phyloP scores from a whole-genome alignment of 2,113 vertebrate genomes.

The Zosterops lateralis region DNA sequence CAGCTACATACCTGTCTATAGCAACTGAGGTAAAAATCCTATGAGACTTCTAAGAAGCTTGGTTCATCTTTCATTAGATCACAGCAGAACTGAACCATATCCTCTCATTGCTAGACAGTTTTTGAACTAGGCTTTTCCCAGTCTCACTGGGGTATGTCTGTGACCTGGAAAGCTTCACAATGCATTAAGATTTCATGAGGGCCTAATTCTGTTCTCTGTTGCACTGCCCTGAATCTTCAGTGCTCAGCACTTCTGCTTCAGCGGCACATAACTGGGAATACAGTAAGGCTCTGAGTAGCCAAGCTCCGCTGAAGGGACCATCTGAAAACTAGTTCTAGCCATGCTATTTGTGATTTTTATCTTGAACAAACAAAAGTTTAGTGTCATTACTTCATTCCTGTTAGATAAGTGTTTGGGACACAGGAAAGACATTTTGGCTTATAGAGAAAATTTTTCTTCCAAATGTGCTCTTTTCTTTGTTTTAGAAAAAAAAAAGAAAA shows the following conservation, averaged over 20 bases:
- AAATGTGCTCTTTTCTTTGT: neutral
- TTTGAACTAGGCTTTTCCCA: constrained; percentile 46
- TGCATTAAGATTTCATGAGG: constrained; percentile 57
- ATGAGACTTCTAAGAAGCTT: constrained; percentile 27
- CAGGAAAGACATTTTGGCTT: constrained; percentile 1
- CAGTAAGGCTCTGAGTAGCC: neutral
- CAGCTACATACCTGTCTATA: neutral
- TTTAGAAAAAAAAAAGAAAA: neutral
- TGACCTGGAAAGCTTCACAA: constrained; percentile 41
- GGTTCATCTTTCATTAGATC: constrained; percentile 37
- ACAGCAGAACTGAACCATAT: constrained; percentile 53
- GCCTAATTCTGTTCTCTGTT: constrained; percentile 41
- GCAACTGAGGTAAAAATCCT: constrained; percentile 37
- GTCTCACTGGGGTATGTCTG: constrained; percentile 37
- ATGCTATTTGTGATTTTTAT: constrained; percentile 6
- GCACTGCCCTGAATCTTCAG: constrained; percentile 3
- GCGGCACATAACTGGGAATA: neutral
- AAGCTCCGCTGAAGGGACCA: neutral
- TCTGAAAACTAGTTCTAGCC: neutral
- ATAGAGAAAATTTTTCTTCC: neutral
- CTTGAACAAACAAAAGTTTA: constrained; percentile 4
- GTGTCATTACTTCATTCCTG: constrained; percentile 22
- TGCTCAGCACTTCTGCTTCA: neutral
- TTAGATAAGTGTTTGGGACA: constrained; percentile 33
- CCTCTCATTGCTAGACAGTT: constrained; percentile 7